Percentiles rank a stretch among this genome's conserved stretches.
Evolutionary conservation across 2,888 invertebrate genomes (phyloP).

Genomic region (Endotricha flammealis): DNA sequence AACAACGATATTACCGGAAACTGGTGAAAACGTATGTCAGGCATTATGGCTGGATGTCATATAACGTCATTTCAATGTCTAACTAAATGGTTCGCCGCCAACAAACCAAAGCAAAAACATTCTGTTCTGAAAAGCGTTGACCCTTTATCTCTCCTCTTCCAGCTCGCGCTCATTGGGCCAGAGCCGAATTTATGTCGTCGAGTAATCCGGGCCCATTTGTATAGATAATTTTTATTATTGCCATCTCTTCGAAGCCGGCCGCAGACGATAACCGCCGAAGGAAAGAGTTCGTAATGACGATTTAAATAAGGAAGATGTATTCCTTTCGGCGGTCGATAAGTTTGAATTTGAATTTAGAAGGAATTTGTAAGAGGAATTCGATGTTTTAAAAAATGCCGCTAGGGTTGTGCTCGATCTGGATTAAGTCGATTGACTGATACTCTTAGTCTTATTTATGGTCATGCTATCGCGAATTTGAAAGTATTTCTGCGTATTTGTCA

Average conservation of each 20-base stretch:
- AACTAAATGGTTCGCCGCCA: constrained; percentile 15
- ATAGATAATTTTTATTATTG: constrained; percentile 79
- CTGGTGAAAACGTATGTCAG: too few species aligned
- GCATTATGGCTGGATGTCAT: too few species aligned
- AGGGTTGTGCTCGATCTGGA: constrained; percentile 35
- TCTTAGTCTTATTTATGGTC: constrained; percentile 13
- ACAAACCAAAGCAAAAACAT: constrained; percentile 39
- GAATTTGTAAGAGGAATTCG: constrained; percentile 58
- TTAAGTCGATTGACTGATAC: constrained; percentile 21
- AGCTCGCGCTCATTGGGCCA: constrained; percentile 69
- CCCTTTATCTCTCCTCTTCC: constrained; percentile 68
- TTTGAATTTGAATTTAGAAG: constrained; percentile 58
- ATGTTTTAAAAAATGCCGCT: constrained; percentile 40
- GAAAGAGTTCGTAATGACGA: constrained; percentile 78
- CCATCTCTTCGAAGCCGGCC: constrained; percentile 71
- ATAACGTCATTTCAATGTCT: constrained; percentile 1
- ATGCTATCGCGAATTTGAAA: neutral
- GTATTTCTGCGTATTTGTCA: too few species aligned
- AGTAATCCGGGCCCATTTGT: constrained; percentile 77
- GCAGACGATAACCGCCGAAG: constrained; percentile 65
- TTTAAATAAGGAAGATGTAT: constrained; percentile 78
- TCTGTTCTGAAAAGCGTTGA: constrained; percentile 68
- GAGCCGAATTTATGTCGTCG: constrained; percentile 76
- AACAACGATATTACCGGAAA: too few species aligned
- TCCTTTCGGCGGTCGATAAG: constrained; percentile 68